phyloP scores from a whole-genome alignment of 1,140 invertebrate genomes.

The Bombus polaris region DNA sequence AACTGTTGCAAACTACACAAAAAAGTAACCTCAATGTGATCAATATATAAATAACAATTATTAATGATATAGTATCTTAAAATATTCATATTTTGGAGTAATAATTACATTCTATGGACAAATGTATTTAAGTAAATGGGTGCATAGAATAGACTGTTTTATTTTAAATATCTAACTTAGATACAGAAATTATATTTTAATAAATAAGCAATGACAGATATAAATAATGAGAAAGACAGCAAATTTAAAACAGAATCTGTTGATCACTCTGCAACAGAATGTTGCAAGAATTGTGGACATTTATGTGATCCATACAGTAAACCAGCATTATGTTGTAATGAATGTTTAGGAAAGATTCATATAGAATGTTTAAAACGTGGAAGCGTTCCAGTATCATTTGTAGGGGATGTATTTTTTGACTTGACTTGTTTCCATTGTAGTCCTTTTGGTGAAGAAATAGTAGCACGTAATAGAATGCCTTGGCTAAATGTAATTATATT shows the following conservation, averaged over 20 bases:
- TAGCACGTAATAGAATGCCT: constrained; percentile 85
- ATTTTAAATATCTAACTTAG: not conserved
- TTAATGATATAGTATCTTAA: not conserved
- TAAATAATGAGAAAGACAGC: not conserved
- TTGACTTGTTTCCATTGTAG: constrained; percentile 88
- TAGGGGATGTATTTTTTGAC: constrained; percentile 90
- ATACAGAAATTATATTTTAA: not conserved
- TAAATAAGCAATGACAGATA: constrained; percentile 20
- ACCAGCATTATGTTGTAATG: constrained; percentile 71
- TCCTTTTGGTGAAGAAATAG: constrained; percentile 82
- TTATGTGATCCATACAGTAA: constrained; percentile 70
- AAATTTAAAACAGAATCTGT: not conserved
- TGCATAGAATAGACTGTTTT: not conserved
- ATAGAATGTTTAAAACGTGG: constrained; percentile 85
- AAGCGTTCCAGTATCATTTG: constrained; percentile 86
- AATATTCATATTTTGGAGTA: not conserved
- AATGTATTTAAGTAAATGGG: not conserved
- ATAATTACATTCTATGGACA: not conserved
- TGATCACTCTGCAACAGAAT: not conserved
- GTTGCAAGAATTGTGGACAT: constrained; percentile 72
- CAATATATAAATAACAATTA: not conserved
- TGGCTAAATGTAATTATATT: constrained; percentile 87
- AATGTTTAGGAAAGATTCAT: constrained; percentile 85
- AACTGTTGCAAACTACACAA: not conserved
- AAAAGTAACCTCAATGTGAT: not conserved